phyloP scores from a whole-genome alignment of 1,140 invertebrate species.

The Drosophila orosa region DNA sequence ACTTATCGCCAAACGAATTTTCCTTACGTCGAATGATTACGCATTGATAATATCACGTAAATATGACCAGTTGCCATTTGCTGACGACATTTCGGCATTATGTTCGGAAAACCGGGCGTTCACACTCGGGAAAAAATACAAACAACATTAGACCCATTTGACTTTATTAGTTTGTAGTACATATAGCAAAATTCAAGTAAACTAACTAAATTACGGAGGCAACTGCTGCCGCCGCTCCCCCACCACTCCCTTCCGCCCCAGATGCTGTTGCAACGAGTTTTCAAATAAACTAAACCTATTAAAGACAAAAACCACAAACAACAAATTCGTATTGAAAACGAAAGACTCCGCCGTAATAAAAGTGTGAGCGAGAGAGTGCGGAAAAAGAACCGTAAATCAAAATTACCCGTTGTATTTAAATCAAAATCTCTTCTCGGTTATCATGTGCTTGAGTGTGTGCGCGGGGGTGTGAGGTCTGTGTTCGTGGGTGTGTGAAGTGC shows the following conservation, averaged over 20 bases:
- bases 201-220: conserved; percentile 24
- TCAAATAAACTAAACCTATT: not conserved
- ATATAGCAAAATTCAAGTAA: conserved; percentile 50
- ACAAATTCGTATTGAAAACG: conserved; percentile 32
- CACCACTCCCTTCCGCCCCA: conserved; percentile 18
- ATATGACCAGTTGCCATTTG: not conserved
- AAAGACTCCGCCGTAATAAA: conserved; percentile 27
- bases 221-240: conserved; percentile 19
- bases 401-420: conserved; percentile 19
- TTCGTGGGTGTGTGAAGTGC: conserved; percentile 22
- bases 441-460: conserved; percentile 2
- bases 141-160: conserved; percentile 38
- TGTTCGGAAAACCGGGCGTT: not conserved
- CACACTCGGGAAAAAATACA: conserved; percentile 25
- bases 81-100: not conserved
- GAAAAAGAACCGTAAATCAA: conserved; percentile 12
- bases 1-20: no score
- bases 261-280: conserved; percentile 4
- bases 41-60: not conserved
- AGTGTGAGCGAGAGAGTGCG: conserved; percentile 10
- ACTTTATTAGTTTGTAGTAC: conserved; percentile 52
- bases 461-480: conserved; percentile 11
- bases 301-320: conserved; percentile 8
- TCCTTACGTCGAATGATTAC: not conserved
- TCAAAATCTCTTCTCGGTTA: conserved; percentile 15